These are phyloP conservation scores for Acanthosepion lycidas DNA, from an alignment of 2,888 invertebrate species.

Conservation along the genomic window DNA sequence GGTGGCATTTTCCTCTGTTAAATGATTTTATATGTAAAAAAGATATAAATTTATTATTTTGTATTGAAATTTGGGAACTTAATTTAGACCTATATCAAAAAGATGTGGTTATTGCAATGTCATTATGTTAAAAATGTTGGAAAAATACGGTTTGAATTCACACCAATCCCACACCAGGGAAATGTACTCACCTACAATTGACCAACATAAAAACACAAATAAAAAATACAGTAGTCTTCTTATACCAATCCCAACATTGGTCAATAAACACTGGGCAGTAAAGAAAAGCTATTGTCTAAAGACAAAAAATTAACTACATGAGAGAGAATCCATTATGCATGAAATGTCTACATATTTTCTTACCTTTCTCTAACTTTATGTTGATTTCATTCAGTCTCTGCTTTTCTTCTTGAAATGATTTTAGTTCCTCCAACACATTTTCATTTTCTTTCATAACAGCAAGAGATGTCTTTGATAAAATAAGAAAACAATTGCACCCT, in stretches of 20 bases:
- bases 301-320: not conserved
- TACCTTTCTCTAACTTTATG: not conserved
- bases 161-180: too few species aligned
- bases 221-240: not conserved
- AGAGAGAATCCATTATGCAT: not conserved
- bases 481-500: not conserved
- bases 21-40: too few species aligned
- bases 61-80: too few species aligned
- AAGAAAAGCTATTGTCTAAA: not conserved
- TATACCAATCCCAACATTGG: too few species aligned
- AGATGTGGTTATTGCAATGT: too few species aligned
- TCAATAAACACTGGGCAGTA: too few species aligned
- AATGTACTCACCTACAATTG: not conserved
- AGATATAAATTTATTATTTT: too few species aligned
- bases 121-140: too few species aligned
- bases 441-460: constrained; percentile 35
- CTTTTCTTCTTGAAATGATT: not conserved
- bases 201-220: not conserved
- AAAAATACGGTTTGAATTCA: too few species aligned
- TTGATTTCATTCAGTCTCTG: not conserved
- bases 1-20: too few species aligned
- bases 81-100: too few species aligned
- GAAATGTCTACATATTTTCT: not conserved
- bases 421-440: not conserved
- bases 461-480: constrained; percentile 8